These are phyloP conservation scores for Rissa tridactyla DNA, from an alignment of 2,113 vertebrate genomes.

Conservation along the genomic window DNA sequence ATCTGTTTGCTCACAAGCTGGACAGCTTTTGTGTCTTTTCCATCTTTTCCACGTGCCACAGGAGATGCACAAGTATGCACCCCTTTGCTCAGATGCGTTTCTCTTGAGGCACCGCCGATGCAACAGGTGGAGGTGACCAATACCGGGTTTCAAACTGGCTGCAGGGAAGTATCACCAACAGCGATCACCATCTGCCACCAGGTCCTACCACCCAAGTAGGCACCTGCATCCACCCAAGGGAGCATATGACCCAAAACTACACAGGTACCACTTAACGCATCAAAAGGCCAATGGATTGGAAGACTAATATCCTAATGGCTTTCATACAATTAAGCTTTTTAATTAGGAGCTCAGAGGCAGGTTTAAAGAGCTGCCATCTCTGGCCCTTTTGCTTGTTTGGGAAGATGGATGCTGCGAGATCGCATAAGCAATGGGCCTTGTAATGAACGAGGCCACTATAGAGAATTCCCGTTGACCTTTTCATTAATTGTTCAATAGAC, in stretches of 20 bases:
- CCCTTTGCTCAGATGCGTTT: not conserved
- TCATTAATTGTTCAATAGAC: constrained; percentile 39
- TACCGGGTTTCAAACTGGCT: not conserved
- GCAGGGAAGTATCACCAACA: not conserved
- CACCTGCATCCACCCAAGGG: rapidly evolving
- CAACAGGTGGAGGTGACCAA: not conserved
- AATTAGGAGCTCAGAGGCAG: constrained; percentile 32
- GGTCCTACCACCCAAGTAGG: not conserved
- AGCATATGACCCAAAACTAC: no score
- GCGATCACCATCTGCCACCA: not conserved
- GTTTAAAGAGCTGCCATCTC: constrained; percentile 10
- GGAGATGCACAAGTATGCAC: not conserved
- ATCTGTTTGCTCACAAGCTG: not conserved
- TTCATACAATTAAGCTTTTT: constrained; percentile 33
- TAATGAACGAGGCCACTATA: not conserved
- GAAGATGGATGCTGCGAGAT: not conserved
- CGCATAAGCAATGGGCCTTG: constrained; percentile 19
- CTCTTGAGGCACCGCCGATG: not conserved
- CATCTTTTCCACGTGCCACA: not conserved
- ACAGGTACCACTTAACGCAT: not conserved
- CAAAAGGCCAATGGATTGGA: not conserved
- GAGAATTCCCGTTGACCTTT: constrained; percentile 48
- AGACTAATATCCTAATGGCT: not conserved
- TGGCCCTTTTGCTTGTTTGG: constrained; percentile 18
- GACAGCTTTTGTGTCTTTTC: not conserved